Evolutionary conservation across 1,140 invertebrate genomes (phyloP).

Genomic region (Conus betulinus): DNA sequence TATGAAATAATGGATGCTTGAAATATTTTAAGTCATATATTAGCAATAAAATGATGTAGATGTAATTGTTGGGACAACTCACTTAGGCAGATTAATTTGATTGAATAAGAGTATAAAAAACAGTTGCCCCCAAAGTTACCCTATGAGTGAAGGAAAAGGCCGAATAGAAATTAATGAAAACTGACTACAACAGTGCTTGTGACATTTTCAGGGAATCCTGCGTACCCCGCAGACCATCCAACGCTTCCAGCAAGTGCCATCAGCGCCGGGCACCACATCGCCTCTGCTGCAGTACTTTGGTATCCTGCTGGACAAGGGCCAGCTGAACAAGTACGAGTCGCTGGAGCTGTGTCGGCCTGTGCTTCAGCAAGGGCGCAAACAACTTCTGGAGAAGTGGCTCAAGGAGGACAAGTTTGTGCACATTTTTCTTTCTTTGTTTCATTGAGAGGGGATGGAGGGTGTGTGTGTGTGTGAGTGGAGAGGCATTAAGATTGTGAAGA

Average conservation of each 20-base stretch:
- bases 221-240: constrained; percentile 98
- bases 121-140: no score
- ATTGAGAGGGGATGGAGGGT: neutral
- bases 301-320: constrained; percentile 96
- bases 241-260: constrained; percentile 97
- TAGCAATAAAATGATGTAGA: no score
- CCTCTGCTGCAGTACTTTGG: constrained; percentile 99
- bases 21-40: no score
- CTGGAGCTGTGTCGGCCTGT: constrained; percentile 95
- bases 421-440: no score
- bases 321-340: constrained; percentile 98
- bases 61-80: no score
- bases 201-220: constrained; percentile 84
- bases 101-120: no score
- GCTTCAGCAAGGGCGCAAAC: constrained; percentile 92
- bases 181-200: no score
- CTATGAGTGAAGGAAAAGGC: no score
- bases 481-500: no score
- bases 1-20: no score
- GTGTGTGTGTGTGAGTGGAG: neutral
- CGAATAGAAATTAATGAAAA: no score
- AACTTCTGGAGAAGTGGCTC: constrained; percentile 98
- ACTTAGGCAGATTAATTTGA: no score
- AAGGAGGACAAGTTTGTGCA: constrained; percentile 94
- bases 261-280: constrained; percentile 94